Percentiles rank a stretch among this genome's conserved stretches.
These are phyloP conservation scores for Epinephelus lanceolatus DNA, from an alignment of 2,113 vertebrate species.

Conservation along the genomic window DNA sequence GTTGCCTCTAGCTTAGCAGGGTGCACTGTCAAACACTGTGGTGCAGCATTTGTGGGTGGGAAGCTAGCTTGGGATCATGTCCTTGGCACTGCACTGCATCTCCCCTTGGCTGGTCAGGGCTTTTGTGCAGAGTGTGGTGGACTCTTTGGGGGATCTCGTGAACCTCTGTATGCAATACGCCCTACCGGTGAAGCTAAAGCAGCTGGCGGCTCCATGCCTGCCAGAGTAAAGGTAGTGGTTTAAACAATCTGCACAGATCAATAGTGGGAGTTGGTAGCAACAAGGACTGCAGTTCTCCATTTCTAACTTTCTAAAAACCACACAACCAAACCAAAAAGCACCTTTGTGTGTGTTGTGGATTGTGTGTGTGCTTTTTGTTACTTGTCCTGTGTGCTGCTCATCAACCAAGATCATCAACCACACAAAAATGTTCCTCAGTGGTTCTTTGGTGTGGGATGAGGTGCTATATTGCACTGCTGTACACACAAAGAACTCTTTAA, in stretches of 20 bases:
- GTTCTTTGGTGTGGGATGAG: no score
- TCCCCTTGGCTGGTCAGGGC: neutral
- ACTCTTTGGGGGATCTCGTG: neutral
- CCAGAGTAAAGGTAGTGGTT: neutral
- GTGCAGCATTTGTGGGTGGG: slow-evolving; percentile 21
- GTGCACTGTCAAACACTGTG: slow-evolving; percentile 4
- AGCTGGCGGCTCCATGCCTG: slow-evolving; percentile 6
- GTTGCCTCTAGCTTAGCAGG: slow-evolving; percentile 26
- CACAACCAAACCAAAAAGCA: neutral
- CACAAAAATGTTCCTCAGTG: no score
- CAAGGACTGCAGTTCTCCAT: neutral
- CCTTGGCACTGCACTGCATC: slow-evolving; percentile 9
- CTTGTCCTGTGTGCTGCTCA: neutral
- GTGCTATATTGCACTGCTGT: no score
- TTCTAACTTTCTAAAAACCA: slow-evolving; percentile 4
- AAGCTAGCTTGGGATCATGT: slow-evolving; percentile 1
- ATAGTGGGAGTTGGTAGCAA: slow-evolving; percentile 5
- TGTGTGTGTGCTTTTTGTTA: neutral
- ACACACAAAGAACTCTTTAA: no score
- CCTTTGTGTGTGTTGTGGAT: neutral
- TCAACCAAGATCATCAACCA: neutral
- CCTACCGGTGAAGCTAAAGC: neutral
- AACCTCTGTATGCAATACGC: neutral
- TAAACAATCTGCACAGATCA: slow-evolving; percentile 1
- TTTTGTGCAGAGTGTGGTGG: neutral